A percentile compares a stretch with the other conserved stretches of the same genome.
Conservation (phyloP, 2,888 invertebrate species). For the Coelopa pilipes region DNA sequence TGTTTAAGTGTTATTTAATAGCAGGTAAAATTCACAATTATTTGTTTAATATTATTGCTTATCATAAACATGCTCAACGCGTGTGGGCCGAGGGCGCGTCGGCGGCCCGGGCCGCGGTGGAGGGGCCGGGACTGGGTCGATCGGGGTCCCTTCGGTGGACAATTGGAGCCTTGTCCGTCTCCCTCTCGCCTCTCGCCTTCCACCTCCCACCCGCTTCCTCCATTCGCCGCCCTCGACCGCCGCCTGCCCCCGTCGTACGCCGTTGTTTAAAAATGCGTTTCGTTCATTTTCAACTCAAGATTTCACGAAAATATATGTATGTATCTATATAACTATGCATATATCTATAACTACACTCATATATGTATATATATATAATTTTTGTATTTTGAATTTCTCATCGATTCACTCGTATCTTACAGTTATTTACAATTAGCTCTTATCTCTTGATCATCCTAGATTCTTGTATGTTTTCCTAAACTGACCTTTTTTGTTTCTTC, state of each 20-base stretch:
- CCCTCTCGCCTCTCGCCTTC: too few species aligned
- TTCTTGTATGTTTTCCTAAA: too few species aligned
- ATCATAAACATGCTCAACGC: slow-evolving; percentile 56
- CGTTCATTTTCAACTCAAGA: slow-evolving; percentile 24
- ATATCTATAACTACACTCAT: slow-evolving; percentile 7
- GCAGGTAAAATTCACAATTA: slow-evolving; percentile 46
- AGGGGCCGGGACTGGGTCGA: too few species aligned
- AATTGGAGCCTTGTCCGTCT: too few species aligned
- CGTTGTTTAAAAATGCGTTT: slow-evolving; percentile 31
- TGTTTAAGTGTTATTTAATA: slow-evolving; percentile 39
- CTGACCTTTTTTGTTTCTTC: neutral
- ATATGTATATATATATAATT: slow-evolving; percentile 12
- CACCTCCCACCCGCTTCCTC: neutral
- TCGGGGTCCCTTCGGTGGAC: too few species aligned
- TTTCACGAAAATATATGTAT: slow-evolving; percentile 32
- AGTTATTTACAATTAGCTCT: slow-evolving; percentile 7
- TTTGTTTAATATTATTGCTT: slow-evolving; percentile 60
- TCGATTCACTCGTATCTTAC: neutral
- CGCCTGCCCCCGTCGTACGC: neutral
- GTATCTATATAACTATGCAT: slow-evolving; percentile 13
- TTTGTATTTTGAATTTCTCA: slow-evolving; percentile 5
- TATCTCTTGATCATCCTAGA: too few species aligned
- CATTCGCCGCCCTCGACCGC: neutral
- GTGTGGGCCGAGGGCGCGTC: slow-evolving; percentile 6
- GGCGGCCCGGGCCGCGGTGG: too few species aligned